Base-by-base conservation (phyloP, 2,113 vertebrate species). In the Nesoenas mayeri region DNA sequence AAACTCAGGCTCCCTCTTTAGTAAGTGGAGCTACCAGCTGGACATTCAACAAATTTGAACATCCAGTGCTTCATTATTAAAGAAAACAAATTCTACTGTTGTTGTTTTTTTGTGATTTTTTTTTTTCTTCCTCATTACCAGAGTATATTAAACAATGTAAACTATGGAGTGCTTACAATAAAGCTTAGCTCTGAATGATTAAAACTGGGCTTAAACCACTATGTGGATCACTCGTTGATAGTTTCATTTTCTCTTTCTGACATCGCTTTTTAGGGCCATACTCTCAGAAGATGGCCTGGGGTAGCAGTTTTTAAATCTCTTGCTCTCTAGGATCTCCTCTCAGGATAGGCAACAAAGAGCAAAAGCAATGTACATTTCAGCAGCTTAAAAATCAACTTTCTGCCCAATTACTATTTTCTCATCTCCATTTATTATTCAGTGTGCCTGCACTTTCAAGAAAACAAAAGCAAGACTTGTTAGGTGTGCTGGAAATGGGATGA, bases 181-280 rank as follows among this genome's bases (percentile, higher is more conserved):
- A 14, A 69, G 22, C 13, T 34, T 29, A 11, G 20, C 26, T 73
- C 14, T 4, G 16, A 67, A 3, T 47, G n/a, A 50, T 0, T 34
- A 31, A 40, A 38, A 51, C 2, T 4, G 3, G 32, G 31, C 48
- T 32, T 53, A 42, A 56, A 86, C 5, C 8, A 15, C 1, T 4
- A 10, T 11, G 6, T 8, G 12, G 12, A 58, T 51, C 5, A 1
- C 3, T 19, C 26, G 6, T 1, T 19, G 10, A 4, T 13, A 15
- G 8, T 3, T 10, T 4, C 12, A 24, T n/a, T 13, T 80, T 40
- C 62, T 69, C 15, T 50, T 54, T 65, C 34, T 34, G 25, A 57
- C 44, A 54, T 5, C 3, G 0, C 0, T 6, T 47, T 48, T 56
- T 19, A 64, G 67, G 38, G 19, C 18, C 8, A 4, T 51, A 5